A percentile compares a stretch with the other conserved stretches of the same genome.
Conservation (phyloP, 2,797 vertebrate species). For the Paedocypris micromegethes region DNA sequence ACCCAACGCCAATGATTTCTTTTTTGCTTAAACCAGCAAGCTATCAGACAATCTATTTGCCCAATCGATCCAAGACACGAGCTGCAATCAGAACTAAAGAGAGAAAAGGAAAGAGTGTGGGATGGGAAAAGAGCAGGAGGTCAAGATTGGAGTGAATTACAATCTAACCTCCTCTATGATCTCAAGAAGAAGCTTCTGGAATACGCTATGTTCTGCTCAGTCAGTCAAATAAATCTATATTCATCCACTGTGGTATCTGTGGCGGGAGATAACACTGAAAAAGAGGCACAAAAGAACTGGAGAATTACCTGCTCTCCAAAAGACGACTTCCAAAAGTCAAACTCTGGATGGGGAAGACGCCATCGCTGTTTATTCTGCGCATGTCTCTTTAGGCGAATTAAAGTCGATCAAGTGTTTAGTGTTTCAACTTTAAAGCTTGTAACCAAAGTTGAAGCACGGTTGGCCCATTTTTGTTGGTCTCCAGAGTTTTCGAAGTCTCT, state of each 20-base stretch:
- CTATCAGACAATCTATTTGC: conserved; percentile 7
- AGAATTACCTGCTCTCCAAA: not conserved
- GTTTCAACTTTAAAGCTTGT: too few species aligned
- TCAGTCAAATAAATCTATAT: not conserved
- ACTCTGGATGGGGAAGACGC: not conserved
- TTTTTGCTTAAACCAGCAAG: conserved; percentile 6
- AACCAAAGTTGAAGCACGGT: too few species aligned
- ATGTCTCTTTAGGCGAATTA: not conserved
- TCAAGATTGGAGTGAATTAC: not conserved
- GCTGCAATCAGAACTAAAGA: conserved; percentile 1
- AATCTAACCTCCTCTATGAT: conserved; percentile 1
- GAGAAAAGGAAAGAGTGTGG: not conserved
- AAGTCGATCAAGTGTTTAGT: too few species aligned
- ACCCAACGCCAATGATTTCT: not conserved
- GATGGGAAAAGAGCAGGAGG: not conserved
- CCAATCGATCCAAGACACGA: conserved; percentile 19
- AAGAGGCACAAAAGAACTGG: conserved; percentile 7
- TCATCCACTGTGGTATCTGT: not conserved
- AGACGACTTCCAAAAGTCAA: not conserved
- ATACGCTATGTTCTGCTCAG: conserved; percentile 1
- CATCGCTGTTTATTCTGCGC: not conserved
- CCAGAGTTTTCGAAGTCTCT: too few species aligned
- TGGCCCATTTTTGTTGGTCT: too few species aligned
- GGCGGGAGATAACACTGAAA: conserved; percentile 1
- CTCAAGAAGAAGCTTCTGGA: not conserved